A percentile compares a stretch with the other conserved stretches of the same genome.
Conservation (phyloP, 2,113 vertebrate genomes). For the Mesocricetus auratus region DNA sequence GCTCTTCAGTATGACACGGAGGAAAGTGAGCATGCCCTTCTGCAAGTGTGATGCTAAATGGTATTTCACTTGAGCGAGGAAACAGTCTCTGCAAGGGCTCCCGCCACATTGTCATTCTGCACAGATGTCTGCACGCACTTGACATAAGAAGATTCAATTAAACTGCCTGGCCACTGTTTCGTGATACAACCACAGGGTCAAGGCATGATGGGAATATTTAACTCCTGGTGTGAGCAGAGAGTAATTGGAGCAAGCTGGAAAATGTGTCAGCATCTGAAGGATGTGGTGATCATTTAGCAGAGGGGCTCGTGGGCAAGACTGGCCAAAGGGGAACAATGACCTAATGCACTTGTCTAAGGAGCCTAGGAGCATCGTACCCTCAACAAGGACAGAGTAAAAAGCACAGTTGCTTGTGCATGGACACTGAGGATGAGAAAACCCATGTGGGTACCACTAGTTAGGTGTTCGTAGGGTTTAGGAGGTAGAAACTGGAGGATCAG, state of each 20-base stretch:
- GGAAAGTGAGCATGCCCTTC: background rate
- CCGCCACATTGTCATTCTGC: conserved; percentile 59
- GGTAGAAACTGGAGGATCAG: background rate
- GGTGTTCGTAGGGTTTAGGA: background rate
- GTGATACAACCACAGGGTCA: conserved; percentile 46
- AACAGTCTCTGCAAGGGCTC: background rate
- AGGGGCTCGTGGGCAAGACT: background rate
- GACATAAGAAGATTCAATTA: conserved; percentile 57
- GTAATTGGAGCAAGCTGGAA: background rate
- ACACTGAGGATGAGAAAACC: background rate
- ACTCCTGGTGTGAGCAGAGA: conserved; percentile 52
- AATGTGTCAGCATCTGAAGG: background rate
- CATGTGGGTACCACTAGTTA: background rate
- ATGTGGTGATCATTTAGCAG: background rate
- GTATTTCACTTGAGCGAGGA: conserved; percentile 63
- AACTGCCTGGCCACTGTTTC: conserved; percentile 64
- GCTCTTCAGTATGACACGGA: background rate
- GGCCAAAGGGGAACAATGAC: background rate
- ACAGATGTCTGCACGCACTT: conserved; percentile 55
- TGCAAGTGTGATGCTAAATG: conserved; percentile 21
- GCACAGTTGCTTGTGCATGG: conserved; percentile 42
- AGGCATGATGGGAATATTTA: conserved; percentile 60
- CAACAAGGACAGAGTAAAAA: background rate
- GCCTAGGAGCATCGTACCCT: background rate
- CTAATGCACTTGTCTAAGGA: background rate